phyloP scores from a whole-genome alignment of 1,140 invertebrate genomes.

The Apis mellifera region Amel_HAv3.1 CM009934.2:8881001-8881500 shows the following conservation, averaged over 20 bases:
- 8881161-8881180: not conserved
- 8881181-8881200: constrained; percentile 26
- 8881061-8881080: constrained; percentile 29
- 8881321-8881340: constrained; percentile 53
- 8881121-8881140: no score
- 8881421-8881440: no score
- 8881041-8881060: not conserved
- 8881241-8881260: not conserved
- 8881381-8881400: not conserved
- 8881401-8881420: no score
- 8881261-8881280: not conserved
- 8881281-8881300: constrained; percentile 1
- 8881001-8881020: not conserved
- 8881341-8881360: constrained; percentile 29
- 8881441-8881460: no score
- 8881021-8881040: not conserved
- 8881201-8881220: constrained; percentile 61
- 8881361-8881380: constrained; percentile 63
- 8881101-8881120: not conserved
- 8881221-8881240: not conserved
- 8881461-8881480: no score
- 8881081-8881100: constrained; percentile 45
- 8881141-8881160: not conserved
- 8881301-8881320: constrained; percentile 19
- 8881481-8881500: no score